These are phyloP conservation scores for Idris sp. DNA, from an alignment of 1,140 invertebrate species.

Conservation along the genomic window DNA sequence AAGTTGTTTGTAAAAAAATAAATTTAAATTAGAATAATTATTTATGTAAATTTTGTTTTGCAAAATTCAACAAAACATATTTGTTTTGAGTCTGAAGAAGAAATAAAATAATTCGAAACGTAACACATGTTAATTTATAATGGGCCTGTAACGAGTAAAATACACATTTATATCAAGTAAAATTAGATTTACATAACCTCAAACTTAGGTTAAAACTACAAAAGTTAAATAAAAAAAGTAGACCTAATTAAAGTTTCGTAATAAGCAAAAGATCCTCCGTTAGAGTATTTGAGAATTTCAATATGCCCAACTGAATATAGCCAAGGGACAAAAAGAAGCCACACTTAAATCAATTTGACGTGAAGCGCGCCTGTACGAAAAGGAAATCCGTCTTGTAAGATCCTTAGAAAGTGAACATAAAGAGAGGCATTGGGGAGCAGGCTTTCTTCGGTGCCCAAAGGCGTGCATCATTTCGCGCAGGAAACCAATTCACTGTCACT, in stretches of 20 bases:
- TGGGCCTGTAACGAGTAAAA: too few relatives aligned
- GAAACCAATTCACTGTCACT: constrained; percentile 60
- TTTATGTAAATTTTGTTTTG: too few relatives aligned
- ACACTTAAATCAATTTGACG: constrained; percentile 73
- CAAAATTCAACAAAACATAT: too few relatives aligned
- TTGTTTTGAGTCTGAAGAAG: too few relatives aligned
- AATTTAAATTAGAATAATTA: too few relatives aligned
- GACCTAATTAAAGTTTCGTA: constrained; percentile 16
- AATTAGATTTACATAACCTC: too few relatives aligned
- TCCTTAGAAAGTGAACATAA: constrained; percentile 72
- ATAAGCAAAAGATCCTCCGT: constrained; percentile 24
- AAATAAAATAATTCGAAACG: too few relatives aligned
- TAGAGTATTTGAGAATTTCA: constrained; percentile 27
- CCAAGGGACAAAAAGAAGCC: constrained; percentile 73
- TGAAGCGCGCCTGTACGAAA: constrained; percentile 63
- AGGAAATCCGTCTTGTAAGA: constrained; percentile 75
- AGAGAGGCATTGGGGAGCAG: constrained; percentile 66
- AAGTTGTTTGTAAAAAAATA: too few relatives aligned
- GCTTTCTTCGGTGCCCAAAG: constrained; percentile 53
- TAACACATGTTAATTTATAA: too few relatives aligned
- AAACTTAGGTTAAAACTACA: too few relatives aligned
- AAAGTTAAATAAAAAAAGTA: too few relatives aligned
- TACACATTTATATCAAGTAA: too few relatives aligned
- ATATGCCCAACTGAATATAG: constrained; percentile 56
- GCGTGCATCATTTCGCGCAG: constrained; percentile 56